Evolutionary conservation across 1,140 invertebrate species (phyloP), one percentile per base, ranked within the genome.

Genomic region (Zaprionus nigranus): DNA sequence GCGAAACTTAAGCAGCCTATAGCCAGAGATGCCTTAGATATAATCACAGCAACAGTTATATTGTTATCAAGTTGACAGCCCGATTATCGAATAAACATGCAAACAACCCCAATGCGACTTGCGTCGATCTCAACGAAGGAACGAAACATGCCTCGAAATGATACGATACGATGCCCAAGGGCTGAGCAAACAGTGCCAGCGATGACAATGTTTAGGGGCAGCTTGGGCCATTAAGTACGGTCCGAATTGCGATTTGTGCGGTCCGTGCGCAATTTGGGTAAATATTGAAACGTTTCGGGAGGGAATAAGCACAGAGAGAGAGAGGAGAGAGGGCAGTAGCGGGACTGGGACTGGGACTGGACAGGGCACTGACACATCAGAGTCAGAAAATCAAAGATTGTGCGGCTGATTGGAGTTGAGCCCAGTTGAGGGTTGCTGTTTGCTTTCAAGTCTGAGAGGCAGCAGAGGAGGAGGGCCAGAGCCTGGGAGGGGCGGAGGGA

Each of bases 241-340:
- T 75, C 72, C 70, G 65, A 79, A 75, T 90, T 79, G 85, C 81
- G 74, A 84, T 84, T 75, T 69, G 61, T 72, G 30, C 57, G 70
- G 68, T 61, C 57, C 64, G 68, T 46, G 58, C 65, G 81, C 84
- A 79, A 88, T 88, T 88, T 88, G 85, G 81, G 85, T 90, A 90
- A 90, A 90, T 90, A 90, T 90, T 90, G 81, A 90, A 90, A 74
- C 85, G 79, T 88, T 88, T 81, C 46, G 65, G 6, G 64, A 36
- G 38, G 53, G 9, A 11, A 22, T 17, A 24, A 12, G 38, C 26
- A 36, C 17, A 20, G 7, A 17, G 40, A 1, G n/a, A 30, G 30
- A 9, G 30, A 34, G 9, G 3, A 30, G 28, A 0, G 24, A 24
- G 4, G n/a, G n/a, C n/a, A n/a, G n/a, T n/a, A n/a, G 20, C 20